A percentile compares a stretch with the other conserved stretches of the same genome.
Evolutionary conservation across 2,888 invertebrate genomes (phyloP).

Genomic region (Pachycephus smyrnensis): DNA sequence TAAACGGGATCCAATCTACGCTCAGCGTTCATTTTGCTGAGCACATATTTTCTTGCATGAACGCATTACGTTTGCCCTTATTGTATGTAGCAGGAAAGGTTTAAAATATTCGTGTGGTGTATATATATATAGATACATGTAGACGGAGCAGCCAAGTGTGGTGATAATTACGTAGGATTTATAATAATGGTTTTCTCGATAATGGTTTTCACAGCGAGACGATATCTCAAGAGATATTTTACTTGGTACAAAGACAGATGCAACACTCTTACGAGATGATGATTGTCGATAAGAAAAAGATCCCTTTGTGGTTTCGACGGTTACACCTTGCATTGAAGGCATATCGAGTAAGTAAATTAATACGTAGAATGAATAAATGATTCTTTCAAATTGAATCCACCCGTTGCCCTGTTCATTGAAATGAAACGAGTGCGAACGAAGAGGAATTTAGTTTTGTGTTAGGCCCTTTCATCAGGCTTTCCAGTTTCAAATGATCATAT

Average conservation of each 20-base stretch:
- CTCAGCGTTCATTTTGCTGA: neutral
- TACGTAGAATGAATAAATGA: neutral
- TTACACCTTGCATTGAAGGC: conserved; percentile 86
- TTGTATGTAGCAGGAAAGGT: neutral
- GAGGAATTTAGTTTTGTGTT: neutral
- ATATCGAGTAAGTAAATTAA: conserved; percentile 68
- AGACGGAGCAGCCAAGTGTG: neutral
- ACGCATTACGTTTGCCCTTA: neutral
- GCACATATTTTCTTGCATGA: neutral
- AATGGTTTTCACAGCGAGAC: conserved; percentile 81
- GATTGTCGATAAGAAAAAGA: conserved; percentile 86
- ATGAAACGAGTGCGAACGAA: neutral
- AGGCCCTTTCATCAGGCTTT: neutral
- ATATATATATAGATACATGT: no score
- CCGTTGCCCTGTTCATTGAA: neutral
- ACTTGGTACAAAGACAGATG: conserved; percentile 94
- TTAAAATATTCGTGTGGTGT: no score
- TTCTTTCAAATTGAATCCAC: neutral
- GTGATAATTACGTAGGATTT: neutral
- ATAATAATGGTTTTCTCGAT: neutral
- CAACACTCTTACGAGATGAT: conserved; percentile 89
- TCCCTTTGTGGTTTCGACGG: conserved; percentile 83
- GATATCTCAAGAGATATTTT: conserved; percentile 90
- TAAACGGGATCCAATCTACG: neutral
- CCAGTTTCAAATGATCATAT: conserved; percentile 31